Evolutionary conservation across 2,888 invertebrate species (phyloP), one percentile per base, ranked within the genome.

Genomic region (Enchytraeus crypticus): DNA sequence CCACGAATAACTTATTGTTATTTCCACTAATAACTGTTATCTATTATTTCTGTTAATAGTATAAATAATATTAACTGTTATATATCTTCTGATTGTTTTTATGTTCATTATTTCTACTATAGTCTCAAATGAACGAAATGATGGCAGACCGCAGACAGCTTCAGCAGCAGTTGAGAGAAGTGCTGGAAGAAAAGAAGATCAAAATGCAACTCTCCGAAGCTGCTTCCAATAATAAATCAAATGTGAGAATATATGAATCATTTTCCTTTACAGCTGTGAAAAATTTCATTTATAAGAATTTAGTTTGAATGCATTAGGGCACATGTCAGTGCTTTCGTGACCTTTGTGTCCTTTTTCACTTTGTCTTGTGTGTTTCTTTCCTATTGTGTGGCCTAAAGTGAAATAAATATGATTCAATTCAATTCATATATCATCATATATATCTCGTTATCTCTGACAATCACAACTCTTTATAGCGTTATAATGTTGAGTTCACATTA

Each of bases 71-170:
- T n/a, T n/a, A n/a, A n/a, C n/a, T n/a, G n/a, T n/a, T n/a, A n/a
- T n/a, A n/a, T n/a, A n/a, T n/a, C n/a, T n/a, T n/a, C 38, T 18
- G 11, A 18, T 38, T 38, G 38, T 18, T 14, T 38, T 8, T 38
- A 18, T 27, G 23, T 3, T 53, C 11, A 18, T 11, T 57, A 29
- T 57, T 46, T 61, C 29, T 5, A 27, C 14, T 59, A 38, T 23
- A 62, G 61, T 26, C 23, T 54, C 74, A 76, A 60, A 61, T 76
- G 58, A 72, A 74, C 45, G 63, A 67, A 53, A 67, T 74, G 34
- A 66, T 69, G 57, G 69, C 70, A 26, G 74, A 74, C 61, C 74
- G 75, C 56, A 59, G 59, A 33, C 57, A 66, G 53, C 71, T 72
- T 1, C 74, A 76, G 57, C 65, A 71, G 33, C 66, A 69, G 46